Conservation (phyloP, 2,797 vertebrate genomes). For the Scolopax bukidnonensis region DNA sequence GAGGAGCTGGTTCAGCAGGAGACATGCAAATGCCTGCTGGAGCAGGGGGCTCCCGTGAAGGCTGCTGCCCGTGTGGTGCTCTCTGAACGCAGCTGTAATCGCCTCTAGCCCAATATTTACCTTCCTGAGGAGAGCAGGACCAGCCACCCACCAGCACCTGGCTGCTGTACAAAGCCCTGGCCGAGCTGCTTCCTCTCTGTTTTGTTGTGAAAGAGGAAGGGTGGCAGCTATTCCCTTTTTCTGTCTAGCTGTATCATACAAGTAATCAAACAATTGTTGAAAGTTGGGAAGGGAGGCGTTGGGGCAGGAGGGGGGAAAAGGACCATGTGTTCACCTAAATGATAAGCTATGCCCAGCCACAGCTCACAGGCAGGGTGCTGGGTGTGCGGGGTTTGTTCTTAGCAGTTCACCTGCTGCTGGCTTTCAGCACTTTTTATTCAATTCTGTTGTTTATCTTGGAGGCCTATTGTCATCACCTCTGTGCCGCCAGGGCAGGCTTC, state of each 20-base stretch:
- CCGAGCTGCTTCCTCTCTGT: neutral
- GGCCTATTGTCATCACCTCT: constrained; percentile 83
- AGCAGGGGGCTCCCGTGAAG: neutral
- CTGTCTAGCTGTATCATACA: neutral
- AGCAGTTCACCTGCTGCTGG: constrained; percentile 88
- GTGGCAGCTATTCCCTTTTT: neutral
- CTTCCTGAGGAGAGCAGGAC: constrained; percentile 31
- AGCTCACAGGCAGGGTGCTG: neutral
- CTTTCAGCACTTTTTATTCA: constrained; percentile 87
- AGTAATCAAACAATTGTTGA: constrained; percentile 53
- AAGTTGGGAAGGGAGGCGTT: neutral
- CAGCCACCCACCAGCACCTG: constrained; percentile 66
- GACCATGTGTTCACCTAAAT: neutral
- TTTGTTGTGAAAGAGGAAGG: constrained; percentile 15
- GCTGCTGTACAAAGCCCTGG: neutral
- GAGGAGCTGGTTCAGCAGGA: neutral
- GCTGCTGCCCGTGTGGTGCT: neutral
- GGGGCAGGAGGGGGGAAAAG: neutral
- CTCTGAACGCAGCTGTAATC: constrained; percentile 58
- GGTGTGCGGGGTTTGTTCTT: constrained; percentile 48
- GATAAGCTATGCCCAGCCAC: constrained; percentile 60
- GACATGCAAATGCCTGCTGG: constrained; percentile 26
- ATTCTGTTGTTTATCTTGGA: constrained; percentile 74
- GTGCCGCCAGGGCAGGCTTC: constrained; percentile 78
- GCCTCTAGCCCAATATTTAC: constrained; percentile 66